phyloP scores from a whole-genome alignment of 2,113 vertebrate genomes.

The Prinia subflava region DNA sequence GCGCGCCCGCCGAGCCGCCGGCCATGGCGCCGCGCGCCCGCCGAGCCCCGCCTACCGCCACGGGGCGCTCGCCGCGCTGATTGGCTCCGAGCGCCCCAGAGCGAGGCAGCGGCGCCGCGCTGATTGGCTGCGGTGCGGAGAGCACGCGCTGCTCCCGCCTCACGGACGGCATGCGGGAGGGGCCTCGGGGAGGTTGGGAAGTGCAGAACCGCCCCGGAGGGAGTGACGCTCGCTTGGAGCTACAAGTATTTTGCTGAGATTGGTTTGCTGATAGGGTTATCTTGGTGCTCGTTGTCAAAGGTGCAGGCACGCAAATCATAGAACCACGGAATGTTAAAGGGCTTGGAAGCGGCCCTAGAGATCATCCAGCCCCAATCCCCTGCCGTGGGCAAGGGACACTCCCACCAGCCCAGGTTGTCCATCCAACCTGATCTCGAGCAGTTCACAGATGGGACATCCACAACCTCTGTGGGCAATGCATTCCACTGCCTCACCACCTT shows the following conservation, averaged over 20 bases:
- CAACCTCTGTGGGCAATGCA: no score
- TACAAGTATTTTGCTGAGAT: no score
- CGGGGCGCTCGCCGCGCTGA: accelerated
- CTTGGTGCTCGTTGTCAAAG: background rate
- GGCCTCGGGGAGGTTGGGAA: accelerated
- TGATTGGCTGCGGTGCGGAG: background rate
- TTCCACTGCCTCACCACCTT: background rate
- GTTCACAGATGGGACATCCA: no score
- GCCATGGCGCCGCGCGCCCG: background rate
- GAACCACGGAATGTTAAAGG: no score
- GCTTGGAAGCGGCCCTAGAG: background rate
- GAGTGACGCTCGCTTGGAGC: accelerated
- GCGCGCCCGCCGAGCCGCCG: accelerated
- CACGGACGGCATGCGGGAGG: accelerated
- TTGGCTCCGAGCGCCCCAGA: background rate
- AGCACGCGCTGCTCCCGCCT: background rate
- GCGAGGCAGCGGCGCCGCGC: background rate
- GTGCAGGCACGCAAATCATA: accelerated
- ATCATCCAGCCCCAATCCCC: background rate
- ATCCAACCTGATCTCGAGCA: background rate
- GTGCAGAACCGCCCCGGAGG: accelerated
- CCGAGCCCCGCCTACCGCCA: background rate
- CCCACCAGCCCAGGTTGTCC: no score
- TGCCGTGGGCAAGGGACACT: background rate
- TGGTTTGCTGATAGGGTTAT: accelerated